A percentile compares a stretch with the other conserved stretches of the same genome.
These are phyloP conservation scores for Serranus cabrilla DNA, from an alignment of 2,797 vertebrate species.

Conservation along the genomic window DNA sequence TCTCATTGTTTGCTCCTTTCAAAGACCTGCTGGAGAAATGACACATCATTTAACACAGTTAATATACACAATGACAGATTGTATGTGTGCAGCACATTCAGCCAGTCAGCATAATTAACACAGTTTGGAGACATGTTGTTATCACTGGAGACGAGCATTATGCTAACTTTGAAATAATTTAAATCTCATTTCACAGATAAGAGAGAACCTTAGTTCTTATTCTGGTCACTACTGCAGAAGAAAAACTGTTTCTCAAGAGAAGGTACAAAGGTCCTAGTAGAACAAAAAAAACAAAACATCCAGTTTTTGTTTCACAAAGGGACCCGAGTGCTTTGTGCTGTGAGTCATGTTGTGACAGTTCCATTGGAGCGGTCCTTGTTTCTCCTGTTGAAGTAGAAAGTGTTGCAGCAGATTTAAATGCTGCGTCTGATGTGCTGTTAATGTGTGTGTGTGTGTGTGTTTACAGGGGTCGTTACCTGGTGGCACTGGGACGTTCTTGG, in stretches of 20 bases:
- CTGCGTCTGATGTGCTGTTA: conserved; percentile 27
- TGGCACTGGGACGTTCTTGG: conserved; percentile 95
- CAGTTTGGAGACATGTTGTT: conserved; percentile 47
- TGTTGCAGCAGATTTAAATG: conserved; percentile 31
- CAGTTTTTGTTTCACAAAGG: conserved; percentile 6
- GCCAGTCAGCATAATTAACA: conserved; percentile 58
- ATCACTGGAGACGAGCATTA: conserved; percentile 45
- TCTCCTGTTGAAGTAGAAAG: conserved; percentile 33
- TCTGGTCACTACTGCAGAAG: conserved; percentile 35
- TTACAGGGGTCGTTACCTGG: conserved; percentile 94
- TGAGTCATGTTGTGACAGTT: conserved; percentile 37
- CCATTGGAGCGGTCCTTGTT: conserved; percentile 36
- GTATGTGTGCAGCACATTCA: conserved; percentile 51
- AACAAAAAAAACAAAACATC: conserved; percentile 15
- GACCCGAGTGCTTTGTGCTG: background rate
- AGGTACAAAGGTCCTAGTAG: background rate
- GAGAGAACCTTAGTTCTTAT: conserved; percentile 39
- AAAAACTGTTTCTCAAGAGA: conserved; percentile 24
- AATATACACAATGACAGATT: conserved; percentile 34
- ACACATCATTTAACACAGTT: conserved; percentile 34
- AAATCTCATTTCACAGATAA: conserved; percentile 51
- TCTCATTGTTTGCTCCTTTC: conserved; percentile 32
- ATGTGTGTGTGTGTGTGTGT: conserved; percentile 14
- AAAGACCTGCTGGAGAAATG: conserved; percentile 33
- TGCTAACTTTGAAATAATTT: conserved; percentile 35